Evolutionary conservation across 2,113 vertebrate species (phyloP).

Genomic region (Myxocyprinus asiaticus): DNA sequence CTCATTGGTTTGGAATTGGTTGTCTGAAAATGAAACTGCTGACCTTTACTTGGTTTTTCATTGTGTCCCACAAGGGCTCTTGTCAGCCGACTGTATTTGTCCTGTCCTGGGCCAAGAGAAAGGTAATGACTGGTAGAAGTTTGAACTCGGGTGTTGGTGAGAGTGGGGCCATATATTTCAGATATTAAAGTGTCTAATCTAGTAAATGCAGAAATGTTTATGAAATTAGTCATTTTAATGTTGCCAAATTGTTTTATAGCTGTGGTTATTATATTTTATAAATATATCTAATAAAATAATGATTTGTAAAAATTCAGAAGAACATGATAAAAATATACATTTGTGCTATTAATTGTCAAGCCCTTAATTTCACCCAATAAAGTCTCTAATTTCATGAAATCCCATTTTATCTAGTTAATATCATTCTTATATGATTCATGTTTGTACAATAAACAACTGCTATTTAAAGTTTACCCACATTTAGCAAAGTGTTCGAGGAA

Average conservation of each 20-base stretch:
- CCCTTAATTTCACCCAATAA: not conserved
- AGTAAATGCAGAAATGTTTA: too few relatives aligned
- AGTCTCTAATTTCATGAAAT: not conserved
- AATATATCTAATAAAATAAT: not conserved
- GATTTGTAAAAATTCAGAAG: not conserved
- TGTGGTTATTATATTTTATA: not conserved
- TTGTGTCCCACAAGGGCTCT: too few relatives aligned
- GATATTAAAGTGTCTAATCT: too few relatives aligned
- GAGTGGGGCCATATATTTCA: not conserved
- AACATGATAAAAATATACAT: not conserved
- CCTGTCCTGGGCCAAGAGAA: not conserved
- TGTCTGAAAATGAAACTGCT: not conserved
- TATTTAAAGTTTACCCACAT: not conserved
- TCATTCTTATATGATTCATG: not conserved
- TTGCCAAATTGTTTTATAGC: slow-evolving; percentile 28
- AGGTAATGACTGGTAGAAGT: not conserved
- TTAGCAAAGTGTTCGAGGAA: too few relatives aligned
- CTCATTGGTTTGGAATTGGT: too few relatives aligned
- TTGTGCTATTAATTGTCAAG: not conserved
- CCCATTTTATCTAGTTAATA: not conserved
- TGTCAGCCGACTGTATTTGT: not conserved
- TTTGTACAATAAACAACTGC: not conserved
- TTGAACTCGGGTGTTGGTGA: not conserved
- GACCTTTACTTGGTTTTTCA: not conserved
- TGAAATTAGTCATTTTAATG: not conserved